Percentiles rank a stretch among this genome's conserved stretches.
phyloP scores from a whole-genome alignment of 2,888 invertebrate species.

The Pelosia muscerda region DNA sequence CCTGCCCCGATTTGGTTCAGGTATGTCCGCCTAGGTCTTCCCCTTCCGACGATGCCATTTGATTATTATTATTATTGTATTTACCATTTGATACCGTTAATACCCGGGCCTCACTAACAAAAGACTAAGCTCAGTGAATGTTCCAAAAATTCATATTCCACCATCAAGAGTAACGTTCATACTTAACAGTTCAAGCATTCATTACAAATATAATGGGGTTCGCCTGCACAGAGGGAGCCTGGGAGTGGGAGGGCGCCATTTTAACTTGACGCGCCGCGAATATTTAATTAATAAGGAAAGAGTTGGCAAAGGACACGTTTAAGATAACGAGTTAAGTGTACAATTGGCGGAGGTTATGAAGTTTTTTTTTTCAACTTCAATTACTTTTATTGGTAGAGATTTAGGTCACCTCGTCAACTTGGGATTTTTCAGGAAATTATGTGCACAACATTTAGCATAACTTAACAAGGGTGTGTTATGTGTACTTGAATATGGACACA shows the following conservation, averaged over 20 bases:
- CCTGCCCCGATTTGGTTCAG: too few species aligned
- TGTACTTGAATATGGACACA: too few species aligned
- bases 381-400: too few species aligned
- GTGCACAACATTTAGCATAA: too few species aligned
- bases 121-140: neutral
- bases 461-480: too few species aligned
- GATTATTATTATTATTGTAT: too few species aligned
- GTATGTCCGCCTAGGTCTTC: too few species aligned
- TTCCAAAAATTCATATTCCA: neutral
- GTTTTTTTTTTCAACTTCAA: neutral
- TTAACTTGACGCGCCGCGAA: neutral
- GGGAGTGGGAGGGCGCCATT: slow-evolving; percentile 3
- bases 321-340: slow-evolving; percentile 2
- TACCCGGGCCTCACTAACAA: too few species aligned
- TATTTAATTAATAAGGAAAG: slow-evolving; percentile 10
- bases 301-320: neutral
- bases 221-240: neutral
- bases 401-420: too few species aligned
- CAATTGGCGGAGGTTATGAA: neutral
- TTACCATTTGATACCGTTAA: too few species aligned
- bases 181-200: neutral
- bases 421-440: too few species aligned
- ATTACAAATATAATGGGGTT: neutral
- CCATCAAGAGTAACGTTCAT: neutral
- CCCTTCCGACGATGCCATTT: too few species aligned